phyloP scores from a whole-genome alignment of 2,888 invertebrate genomes.

The Diploptera punctata region DNA sequence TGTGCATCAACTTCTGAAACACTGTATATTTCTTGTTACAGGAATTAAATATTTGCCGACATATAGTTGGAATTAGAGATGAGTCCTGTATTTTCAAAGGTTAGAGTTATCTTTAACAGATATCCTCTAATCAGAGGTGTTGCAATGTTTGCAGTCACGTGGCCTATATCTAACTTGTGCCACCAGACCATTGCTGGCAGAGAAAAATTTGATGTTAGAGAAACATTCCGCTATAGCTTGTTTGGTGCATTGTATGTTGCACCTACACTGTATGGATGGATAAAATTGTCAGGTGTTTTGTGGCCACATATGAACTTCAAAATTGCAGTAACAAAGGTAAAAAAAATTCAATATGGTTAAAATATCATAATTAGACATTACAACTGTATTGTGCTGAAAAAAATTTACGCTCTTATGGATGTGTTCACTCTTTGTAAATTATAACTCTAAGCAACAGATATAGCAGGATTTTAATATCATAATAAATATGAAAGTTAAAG shows the following conservation, averaged over 20 bases:
- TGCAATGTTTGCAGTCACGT: constrained; percentile 72
- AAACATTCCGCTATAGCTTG: constrained; percentile 74
- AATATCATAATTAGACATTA: too few species aligned
- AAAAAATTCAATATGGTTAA: too few species aligned
- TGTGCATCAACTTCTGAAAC: too few species aligned
- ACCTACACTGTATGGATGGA: constrained; percentile 81
- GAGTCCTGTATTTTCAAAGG: constrained; percentile 25
- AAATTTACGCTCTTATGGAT: too few species aligned
- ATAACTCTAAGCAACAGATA: too few species aligned
- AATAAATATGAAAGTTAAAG: too few species aligned
- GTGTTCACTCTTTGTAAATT: too few species aligned
- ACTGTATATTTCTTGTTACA: too few species aligned
- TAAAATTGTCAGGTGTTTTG: constrained; percentile 70
- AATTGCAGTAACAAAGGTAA: constrained; percentile 36
- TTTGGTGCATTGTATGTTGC: constrained; percentile 83
- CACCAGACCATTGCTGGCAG: constrained; percentile 74
- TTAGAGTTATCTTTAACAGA: constrained; percentile 48
- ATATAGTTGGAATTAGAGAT: too few species aligned
- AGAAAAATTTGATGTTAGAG: constrained; percentile 53
- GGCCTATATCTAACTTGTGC: constrained; percentile 75
- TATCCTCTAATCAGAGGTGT: constrained; percentile 66
- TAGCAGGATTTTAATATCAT: too few species aligned
- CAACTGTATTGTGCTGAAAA: too few species aligned
- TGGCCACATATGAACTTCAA: constrained; percentile 33
- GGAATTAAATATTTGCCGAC: too few species aligned